Conservation (phyloP, 1,140 invertebrate genomes). For the Papilio machaon region DNA sequence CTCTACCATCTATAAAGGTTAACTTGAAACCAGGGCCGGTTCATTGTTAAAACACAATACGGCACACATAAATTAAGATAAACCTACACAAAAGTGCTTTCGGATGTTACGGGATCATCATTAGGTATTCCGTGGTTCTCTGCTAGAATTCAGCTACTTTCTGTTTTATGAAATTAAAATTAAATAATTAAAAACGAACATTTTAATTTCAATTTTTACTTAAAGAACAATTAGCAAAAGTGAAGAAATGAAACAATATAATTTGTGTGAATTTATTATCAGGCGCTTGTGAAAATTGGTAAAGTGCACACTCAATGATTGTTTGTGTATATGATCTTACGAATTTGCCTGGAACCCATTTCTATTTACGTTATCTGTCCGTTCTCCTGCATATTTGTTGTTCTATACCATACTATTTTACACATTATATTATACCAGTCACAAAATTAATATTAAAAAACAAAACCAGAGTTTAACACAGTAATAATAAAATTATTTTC, state of each 20-base stretch:
- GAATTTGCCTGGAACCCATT: not conserved
- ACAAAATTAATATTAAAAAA: no score
- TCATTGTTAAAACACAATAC: slow-evolving; percentile 45
- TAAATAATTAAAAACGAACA: not conserved
- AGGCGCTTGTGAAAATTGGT: not conserved
- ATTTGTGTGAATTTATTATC: not conserved
- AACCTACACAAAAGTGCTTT: slow-evolving; percentile 39
- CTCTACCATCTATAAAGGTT: slow-evolving; percentile 41
- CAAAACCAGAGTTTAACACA: not conserved
- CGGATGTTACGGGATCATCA: slow-evolving; percentile 34
- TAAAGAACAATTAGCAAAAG: not conserved
- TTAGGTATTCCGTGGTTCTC: slow-evolving; percentile 31
- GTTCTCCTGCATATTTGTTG: not conserved
- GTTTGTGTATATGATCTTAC: no score
- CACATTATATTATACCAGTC: no score
- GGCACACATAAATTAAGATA: slow-evolving; percentile 45
- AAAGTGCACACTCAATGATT: not conserved
- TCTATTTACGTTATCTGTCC: not conserved
- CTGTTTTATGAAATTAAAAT: slow-evolving; percentile 10
- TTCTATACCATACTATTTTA: not conserved
- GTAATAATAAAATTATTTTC: slow-evolving; percentile 3
- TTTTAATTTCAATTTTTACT: not conserved
- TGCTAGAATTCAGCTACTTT: not conserved
- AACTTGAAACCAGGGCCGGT: slow-evolving; percentile 38
- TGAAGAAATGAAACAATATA: not conserved